Percentiles rank a stretch among this genome's conserved stretches.
Conservation (phyloP, 2,888 invertebrate genomes). For the Ichneumoninae sp. region DNA sequence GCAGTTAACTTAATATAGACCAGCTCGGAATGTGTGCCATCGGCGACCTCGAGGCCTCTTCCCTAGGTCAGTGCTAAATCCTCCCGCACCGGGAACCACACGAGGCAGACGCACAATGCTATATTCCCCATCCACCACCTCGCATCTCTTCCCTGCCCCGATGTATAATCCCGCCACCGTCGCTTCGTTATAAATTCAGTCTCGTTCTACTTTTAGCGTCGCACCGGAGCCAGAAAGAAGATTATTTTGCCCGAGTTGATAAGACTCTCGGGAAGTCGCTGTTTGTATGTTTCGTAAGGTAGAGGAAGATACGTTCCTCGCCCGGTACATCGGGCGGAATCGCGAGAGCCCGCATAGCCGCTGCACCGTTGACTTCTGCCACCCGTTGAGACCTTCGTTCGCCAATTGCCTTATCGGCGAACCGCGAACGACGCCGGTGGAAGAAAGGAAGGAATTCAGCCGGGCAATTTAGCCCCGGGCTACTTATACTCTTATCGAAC, state of each 20-base stretch:
- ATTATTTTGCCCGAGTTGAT: conserved; percentile 56
- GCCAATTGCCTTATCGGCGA: conserved; percentile 47
- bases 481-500: conserved; percentile 1
- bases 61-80: conserved; percentile 83
- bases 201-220: conserved; percentile 26
- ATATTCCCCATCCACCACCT: background rate
- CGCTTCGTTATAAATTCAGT: conserved; percentile 25
- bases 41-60: conserved; percentile 80
- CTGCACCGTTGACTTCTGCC: conserved; percentile 23
- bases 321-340: conserved; percentile 39
- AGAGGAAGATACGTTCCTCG: conserved; percentile 41
- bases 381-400: conserved; percentile 42
- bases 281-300: conserved; percentile 35
- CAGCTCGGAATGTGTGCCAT: conserved; percentile 80
- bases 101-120: conserved; percentile 42
- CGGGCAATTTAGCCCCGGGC: background rate
- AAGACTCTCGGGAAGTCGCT: conserved; percentile 27
- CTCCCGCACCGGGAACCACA: conserved; percentile 53
- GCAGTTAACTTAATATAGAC: conserved; percentile 81
- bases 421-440: background rate
- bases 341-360: conserved; percentile 31
- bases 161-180: conserved; percentile 13
- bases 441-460: conserved; percentile 29
- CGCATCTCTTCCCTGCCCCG: conserved; percentile 11
- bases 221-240: conserved; percentile 19